A percentile compares a stretch with the other conserved stretches of the same genome.
Evolutionary conservation across 2,113 vertebrate species (phyloP).

Genomic region (Actenoides hombroni): DNA sequence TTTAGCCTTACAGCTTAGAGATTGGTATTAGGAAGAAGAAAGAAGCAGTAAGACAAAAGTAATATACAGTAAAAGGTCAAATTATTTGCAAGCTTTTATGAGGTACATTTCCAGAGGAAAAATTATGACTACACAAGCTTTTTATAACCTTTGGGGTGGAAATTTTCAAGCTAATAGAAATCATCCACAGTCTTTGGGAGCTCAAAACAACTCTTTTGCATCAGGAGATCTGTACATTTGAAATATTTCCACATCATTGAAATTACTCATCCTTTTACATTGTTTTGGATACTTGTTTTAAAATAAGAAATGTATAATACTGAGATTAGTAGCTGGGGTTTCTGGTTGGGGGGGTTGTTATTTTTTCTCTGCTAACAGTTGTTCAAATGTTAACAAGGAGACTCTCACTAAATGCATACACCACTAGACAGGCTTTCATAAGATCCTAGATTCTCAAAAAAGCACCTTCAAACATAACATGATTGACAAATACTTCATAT

Average conservation of each 20-base stretch:
- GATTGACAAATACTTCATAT: neutral
- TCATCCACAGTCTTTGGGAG: neutral
- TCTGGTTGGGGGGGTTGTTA: neutral
- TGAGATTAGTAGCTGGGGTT: neutral
- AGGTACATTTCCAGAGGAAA: neutral
- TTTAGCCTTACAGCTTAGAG: neutral
- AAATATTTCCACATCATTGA: neutral
- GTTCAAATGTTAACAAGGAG: neutral
- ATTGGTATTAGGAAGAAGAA: neutral
- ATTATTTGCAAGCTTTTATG: neutral
- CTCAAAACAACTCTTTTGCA: neutral
- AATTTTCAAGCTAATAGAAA: neutral
- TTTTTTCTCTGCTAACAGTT: neutral
- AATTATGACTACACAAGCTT: neutral
- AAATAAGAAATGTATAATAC: neutral
- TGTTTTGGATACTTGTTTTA: neutral
- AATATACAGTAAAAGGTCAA: neutral
- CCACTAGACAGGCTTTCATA: neutral
- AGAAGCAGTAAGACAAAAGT: neutral
- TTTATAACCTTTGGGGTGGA: fast-evolving
- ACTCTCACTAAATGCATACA: neutral
- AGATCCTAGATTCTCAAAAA: neutral
- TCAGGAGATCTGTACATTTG: neutral
- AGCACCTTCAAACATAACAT: neutral
- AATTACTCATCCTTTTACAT: neutral